Evolutionary conservation across 2,113 vertebrate species (phyloP), one percentile per base, ranked within the genome.

Genomic region (Antigone vipio): DNA sequence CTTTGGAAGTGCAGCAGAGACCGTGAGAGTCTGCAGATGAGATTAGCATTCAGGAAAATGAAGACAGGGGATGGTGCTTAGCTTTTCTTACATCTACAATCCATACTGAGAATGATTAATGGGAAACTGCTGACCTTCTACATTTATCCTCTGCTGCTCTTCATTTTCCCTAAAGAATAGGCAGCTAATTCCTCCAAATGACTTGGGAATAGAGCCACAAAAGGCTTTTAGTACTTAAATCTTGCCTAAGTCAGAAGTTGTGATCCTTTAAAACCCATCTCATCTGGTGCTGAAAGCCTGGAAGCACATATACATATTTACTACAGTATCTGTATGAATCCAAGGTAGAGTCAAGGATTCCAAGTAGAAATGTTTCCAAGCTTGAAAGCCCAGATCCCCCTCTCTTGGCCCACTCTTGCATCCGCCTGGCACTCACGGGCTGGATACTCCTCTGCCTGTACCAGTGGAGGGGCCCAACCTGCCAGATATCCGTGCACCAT

Each of bases 161-260:
- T 73, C n/a, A 52, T 59, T 84, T 78, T 60, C 40, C 8, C 15
- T 16, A 20, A 11, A 73, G 74, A 79, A 60, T 4, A 92, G 47
- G 15, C 52, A 85, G 29, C 44, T 76, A 83, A 79, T 83, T 88
- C 68, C 23, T 58, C 38, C 12, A 79, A 59, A 79, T n/a, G 3
- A 76, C 35, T 83, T 72, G 53, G 50, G 29, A 93, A 81, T 47
- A 64, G 35, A 87, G 35, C 8, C 59, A 93, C 2, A 8, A 56
- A 77, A 80, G 77, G 22, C 23, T 89, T 91, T 93, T 55, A 76
- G 21, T 88, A 63, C 56, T 78, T 69, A 58, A 91, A 59, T 72
- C 71, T 83, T 88, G 52, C n/a, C 24, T 58, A 49, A 35, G 7
- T 30, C 60, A 13, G 1, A 91, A 88, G 23, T 12, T 62, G 20